Base-by-base conservation (phyloP, 2,113 vertebrate species). In the Leptosomus discolor region DNA sequence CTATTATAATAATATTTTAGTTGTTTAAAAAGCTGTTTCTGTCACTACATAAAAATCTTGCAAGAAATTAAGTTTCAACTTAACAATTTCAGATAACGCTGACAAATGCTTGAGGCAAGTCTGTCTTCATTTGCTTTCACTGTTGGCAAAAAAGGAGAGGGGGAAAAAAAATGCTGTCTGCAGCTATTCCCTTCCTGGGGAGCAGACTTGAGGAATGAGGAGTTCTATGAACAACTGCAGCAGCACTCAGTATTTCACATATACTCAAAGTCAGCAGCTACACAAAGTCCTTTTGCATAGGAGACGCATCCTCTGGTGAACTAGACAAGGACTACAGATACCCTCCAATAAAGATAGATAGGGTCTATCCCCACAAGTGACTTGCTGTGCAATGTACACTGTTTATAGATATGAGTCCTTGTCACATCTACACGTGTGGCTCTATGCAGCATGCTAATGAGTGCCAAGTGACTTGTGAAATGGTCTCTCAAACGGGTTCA, bases 401-500 rank as follows among this genome's bases (percentile, higher is more conserved):
- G 17, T 68, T 81, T 43, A 16, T 14, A 53, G 61, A 5, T 29
- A 39, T 3, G 65, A 60, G 63, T 75, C 74, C 54, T 86, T 74
- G 84, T 65, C 53, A 36, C 3, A 4, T 36, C 39, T n/a, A 4
- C 4, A 3, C 6, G 23, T 1, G 3, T 0, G 0, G 8, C 45
- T 77, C 56, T 82, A 56, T 57, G 18, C 39, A 41, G 69, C 56
- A 17, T 48, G 34, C 56, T 67, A 13, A 70, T 45, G 54, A 37
- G 12, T 12, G 43, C 29, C 1, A 2, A 63, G 65, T 27, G 53
- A 27, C 34, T 71, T 88, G 16, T 61, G 82, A 56, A 71, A 76
- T 18, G 14, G 9, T 63, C 6, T 69, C 45, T 92, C 41, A 57
- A 30, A 39, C 21, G 69, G 24, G 15, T 74, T 92, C 24, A 51